Evolutionary conservation across 2,888 invertebrate species (phyloP).

Genomic region (Meandrusa payeni): DNA sequence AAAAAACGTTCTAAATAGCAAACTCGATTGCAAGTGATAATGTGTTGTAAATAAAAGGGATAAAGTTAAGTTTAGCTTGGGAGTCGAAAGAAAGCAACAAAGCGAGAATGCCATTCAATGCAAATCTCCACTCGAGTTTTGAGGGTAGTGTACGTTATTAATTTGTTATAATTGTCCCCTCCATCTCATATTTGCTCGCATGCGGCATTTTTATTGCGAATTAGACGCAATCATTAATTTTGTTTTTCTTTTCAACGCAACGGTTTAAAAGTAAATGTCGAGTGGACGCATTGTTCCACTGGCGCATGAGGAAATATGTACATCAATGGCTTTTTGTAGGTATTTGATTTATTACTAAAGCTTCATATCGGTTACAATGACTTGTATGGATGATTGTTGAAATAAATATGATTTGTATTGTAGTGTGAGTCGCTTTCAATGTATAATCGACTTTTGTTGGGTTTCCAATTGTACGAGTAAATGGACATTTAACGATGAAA

Average conservation of each 20-base stretch:
- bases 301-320: conserved; percentile 53
- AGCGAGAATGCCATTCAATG: conserved; percentile 71
- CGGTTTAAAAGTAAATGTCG: conserved; percentile 64
- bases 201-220: conserved; percentile 81
- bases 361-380: conserved; percentile 64
- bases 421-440: conserved; percentile 23
- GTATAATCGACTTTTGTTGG: conserved; percentile 24
- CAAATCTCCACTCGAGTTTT: conserved; percentile 79
- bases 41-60: conserved; percentile 4
- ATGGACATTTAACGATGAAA: neutral
- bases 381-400: conserved; percentile 47
- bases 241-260: conserved; percentile 69
- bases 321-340: conserved; percentile 52
- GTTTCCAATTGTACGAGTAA: conserved; percentile 13
- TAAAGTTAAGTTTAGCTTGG: conserved; percentile 37
- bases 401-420: conserved; percentile 40
- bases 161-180: conserved; percentile 79
- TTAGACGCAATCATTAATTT: conserved; percentile 80
- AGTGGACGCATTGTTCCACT: conserved; percentile 49
- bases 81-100: conserved; percentile 47
- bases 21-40: conserved; percentile 24
- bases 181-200: conserved; percentile 69
- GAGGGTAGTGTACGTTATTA: conserved; percentile 78
- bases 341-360: conserved; percentile 49
- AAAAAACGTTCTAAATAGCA: conserved; percentile 40